Evolutionary conservation across 2,113 vertebrate genomes (phyloP).

Genomic region (Cynocephalus volans): DNA sequence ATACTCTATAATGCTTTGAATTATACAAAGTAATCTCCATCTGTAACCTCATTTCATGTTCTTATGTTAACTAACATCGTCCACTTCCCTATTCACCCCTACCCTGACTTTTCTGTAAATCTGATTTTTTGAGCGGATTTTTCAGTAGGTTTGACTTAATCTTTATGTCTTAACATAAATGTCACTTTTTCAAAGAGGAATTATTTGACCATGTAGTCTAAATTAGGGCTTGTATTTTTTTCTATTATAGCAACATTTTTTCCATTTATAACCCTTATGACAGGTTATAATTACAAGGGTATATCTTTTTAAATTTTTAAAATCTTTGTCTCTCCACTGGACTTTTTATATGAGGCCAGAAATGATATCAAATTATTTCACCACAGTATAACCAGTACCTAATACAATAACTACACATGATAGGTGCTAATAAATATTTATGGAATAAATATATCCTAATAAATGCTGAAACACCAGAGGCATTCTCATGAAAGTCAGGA

Average conservation of each 20-base stretch:
- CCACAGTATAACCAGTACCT: neutral
- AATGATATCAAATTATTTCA: neutral
- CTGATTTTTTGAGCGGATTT: neutral
- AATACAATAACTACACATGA: neutral
- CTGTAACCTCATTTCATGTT: neutral
- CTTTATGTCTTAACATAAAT: constrained; percentile 1
- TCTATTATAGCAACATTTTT: neutral
- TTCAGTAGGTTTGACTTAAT: neutral
- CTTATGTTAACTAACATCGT: neutral
- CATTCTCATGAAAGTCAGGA: neutral
- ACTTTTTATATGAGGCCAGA: neutral
- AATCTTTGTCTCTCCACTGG: neutral
- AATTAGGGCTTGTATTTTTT: neutral
- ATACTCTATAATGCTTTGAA: neutral
- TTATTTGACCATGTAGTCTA: neutral
- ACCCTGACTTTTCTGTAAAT: neutral
- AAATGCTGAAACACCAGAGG: neutral
- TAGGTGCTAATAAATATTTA: constrained; percentile 2
- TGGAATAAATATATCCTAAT: neutral
- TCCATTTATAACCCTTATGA: neutral
- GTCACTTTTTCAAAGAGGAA: neutral
- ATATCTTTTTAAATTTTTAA: neutral
- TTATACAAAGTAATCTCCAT: neutral
- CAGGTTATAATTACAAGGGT: neutral
- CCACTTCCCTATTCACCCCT: neutral